Conservation (phyloP, 2,113 vertebrate species). For the Silurus meridionalis region DNA sequence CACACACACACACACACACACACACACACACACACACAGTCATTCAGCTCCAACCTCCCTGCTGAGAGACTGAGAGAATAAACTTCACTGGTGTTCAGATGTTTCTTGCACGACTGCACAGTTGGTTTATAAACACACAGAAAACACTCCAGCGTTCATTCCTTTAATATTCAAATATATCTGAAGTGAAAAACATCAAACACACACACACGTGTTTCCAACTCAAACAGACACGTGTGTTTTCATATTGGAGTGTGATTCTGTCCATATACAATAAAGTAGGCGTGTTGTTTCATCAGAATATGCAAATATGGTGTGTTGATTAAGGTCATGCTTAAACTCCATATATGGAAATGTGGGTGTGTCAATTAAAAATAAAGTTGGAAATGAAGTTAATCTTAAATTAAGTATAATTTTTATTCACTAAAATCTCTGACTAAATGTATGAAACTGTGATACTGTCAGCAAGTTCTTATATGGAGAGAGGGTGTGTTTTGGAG, state of each 20-base stretch:
- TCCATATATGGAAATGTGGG: not conserved
- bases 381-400: no score
- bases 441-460: not conserved
- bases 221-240: no score
- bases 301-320: not conserved
- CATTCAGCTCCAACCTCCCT: not conserved
- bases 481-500: not conserved
- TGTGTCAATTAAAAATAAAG: no score
- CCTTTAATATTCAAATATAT: not conserved
- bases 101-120: not conserved
- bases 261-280: not conserved
- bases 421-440: not conserved
- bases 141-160: not conserved
- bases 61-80: not conserved
- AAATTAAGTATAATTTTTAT: not conserved
- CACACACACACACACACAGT: not conserved
- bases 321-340: not conserved
- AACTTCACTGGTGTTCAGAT: not conserved
- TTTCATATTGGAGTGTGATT: not conserved
- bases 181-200: not conserved
- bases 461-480: not conserved
- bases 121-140: not conserved
- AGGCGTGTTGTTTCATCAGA: no score
- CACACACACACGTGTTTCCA: no score
- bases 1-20: not conserved